Evolutionary conservation across 1,140 invertebrate genomes (phyloP).

Genomic region (Nephila pilipes): DNA sequence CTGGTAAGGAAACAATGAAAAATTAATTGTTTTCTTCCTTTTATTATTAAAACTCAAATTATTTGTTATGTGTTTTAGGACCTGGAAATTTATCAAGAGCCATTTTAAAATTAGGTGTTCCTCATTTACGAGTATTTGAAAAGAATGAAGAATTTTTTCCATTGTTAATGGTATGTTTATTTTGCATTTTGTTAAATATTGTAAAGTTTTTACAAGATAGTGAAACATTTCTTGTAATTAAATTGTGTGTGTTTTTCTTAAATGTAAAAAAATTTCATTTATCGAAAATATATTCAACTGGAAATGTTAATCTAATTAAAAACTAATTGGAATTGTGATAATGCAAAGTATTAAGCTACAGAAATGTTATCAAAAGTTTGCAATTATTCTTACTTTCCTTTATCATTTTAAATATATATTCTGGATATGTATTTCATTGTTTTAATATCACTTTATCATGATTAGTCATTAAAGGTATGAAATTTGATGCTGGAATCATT

Average conservation of each 20-base stretch:
- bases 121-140: slow-evolving; percentile 60
- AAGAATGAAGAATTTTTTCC: slow-evolving; percentile 51
- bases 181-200: too few species aligned
- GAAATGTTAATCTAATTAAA: not conserved
- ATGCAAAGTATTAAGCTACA: not conserved
- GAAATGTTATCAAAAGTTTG: too few species aligned
- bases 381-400: too few species aligned
- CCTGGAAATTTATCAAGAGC: slow-evolving; percentile 41
- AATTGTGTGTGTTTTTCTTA: not conserved
- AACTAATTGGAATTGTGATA: too few species aligned
- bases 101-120: not conserved
- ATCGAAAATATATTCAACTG: not conserved
- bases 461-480: too few species aligned
- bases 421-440: too few species aligned
- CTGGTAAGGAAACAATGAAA: slow-evolving; percentile 12
- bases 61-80: not conserved
- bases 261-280: not conserved
- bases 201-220: not conserved
- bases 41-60: not conserved
- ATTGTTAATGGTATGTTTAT: slow-evolving; percentile 25
- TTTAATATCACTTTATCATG: too few species aligned
- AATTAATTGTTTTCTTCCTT: not conserved
- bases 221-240: not conserved
- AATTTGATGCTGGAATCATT: too few species aligned
- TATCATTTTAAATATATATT: too few species aligned